Conservation (phyloP, 2,797 vertebrate species). For the Cephalopachus bancanus region DNA sequence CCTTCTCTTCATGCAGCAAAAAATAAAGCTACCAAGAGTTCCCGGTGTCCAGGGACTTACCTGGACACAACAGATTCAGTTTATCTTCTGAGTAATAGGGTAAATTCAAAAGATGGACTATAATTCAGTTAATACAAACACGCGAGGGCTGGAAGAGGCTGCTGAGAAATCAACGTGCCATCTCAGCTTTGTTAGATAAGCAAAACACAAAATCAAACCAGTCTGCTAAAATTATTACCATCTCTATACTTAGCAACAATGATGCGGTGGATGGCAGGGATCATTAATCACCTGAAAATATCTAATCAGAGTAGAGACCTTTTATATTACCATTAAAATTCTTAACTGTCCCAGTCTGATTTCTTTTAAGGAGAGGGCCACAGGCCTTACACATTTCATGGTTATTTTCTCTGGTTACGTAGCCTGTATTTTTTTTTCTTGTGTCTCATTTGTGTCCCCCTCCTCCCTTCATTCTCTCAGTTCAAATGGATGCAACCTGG, state of each 20-base stretch:
- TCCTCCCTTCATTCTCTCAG: conserved; percentile 61
- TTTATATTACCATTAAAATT: conserved; percentile 70
- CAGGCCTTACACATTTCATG: conserved; percentile 81
- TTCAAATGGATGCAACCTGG: conserved; percentile 80
- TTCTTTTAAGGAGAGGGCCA: conserved; percentile 74
- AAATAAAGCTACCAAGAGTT: background rate
- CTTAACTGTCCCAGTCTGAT: conserved; percentile 69
- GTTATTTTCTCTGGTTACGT: conserved; percentile 74
- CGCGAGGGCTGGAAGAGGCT: background rate
- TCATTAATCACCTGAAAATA: conserved; percentile 72
- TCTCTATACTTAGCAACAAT: conserved; percentile 35
- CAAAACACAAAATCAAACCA: conserved; percentile 66
- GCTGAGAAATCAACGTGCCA: background rate
- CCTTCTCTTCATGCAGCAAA: conserved; percentile 23
- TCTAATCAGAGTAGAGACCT: conserved; percentile 63
- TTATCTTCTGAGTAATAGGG: background rate
- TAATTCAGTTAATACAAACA: conserved; percentile 26
- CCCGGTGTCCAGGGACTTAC: background rate
- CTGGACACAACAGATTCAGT: background rate
- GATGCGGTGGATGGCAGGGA: background rate
- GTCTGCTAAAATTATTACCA: conserved; percentile 55
- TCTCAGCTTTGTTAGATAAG: conserved; percentile 37
- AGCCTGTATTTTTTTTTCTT: conserved; percentile 53
- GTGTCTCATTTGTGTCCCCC: conserved; percentile 72
- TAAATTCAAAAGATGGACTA: conserved; percentile 48